These are phyloP conservation scores for Pluvianellus socialis DNA, from an alignment of 2,113 vertebrate genomes.

Conservation along the genomic window DNA sequence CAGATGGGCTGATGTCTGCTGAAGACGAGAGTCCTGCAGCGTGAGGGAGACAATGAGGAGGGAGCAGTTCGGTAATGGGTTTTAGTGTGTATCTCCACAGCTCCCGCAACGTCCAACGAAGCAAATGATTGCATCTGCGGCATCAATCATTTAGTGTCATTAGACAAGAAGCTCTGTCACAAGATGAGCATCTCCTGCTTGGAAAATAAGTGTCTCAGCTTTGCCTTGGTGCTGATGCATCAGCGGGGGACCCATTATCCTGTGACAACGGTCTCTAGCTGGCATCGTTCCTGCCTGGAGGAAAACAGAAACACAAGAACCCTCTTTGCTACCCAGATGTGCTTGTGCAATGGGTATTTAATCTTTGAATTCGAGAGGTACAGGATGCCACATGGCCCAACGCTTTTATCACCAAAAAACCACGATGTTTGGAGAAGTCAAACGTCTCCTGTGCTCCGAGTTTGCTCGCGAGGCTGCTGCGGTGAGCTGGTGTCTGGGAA, in stretches of 20 bases:
- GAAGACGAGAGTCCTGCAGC: neutral
- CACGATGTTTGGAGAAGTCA: neutral
- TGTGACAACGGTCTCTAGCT: accelerated
- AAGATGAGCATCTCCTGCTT: neutral
- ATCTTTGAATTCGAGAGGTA: neutral
- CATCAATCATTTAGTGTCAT: constrained; percentile 23
- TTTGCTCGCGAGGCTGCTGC: neutral
- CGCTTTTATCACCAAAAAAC: no score
- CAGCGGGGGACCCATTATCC: neutral
- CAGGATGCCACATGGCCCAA: accelerated
- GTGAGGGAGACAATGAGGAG: neutral
- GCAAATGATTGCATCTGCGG: neutral
- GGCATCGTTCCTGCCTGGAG: neutral
- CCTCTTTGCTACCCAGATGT: neutral
- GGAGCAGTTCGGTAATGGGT: neutral
- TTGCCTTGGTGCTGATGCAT: neutral
- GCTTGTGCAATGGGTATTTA: neutral
- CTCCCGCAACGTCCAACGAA: neutral
- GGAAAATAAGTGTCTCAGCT: neutral
- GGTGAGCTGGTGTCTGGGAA: neutral
- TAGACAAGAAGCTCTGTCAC: neutral
- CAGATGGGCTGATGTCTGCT: neutral
- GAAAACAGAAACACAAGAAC: neutral
- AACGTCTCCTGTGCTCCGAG: accelerated
- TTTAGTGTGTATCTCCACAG: neutral